These are phyloP conservation scores for Brachymystax lenok DNA, from an alignment of 2,797 vertebrate species.

Conservation along the genomic window DNA sequence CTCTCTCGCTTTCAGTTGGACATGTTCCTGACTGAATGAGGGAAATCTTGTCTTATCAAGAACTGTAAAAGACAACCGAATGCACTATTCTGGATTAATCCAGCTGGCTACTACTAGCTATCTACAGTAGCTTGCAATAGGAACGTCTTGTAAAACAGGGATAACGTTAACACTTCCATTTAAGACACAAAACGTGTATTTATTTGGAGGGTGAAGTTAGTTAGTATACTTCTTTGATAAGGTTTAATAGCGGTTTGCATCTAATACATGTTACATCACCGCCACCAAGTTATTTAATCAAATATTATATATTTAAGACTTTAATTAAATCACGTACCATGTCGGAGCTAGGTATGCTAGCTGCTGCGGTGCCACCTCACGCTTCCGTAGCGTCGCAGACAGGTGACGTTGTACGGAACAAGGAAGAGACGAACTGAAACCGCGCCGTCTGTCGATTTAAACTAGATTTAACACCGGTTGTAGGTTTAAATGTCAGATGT, in stretches of 20 bases:
- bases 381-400: slow-evolving; percentile 68
- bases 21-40: too few species aligned
- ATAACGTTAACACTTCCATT: not conserved
- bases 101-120: not conserved
- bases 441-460: not conserved
- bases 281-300: too few species aligned
- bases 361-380: slow-evolving; percentile 76
- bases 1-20: too few species aligned
- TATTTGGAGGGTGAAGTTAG: not conserved
- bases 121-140: not conserved
- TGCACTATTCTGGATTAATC: not conserved
- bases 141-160: not conserved
- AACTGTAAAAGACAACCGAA: not conserved
- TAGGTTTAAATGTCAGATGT: not conserved
- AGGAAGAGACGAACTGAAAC: not conserved
- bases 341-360: slow-evolving; percentile 37
- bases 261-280: too few species aligned
- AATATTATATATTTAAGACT: not conserved
- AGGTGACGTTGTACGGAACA: not conserved
- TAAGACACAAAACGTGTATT: not conserved
- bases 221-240: not conserved
- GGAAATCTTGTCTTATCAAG: not conserved
- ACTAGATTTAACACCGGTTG: not conserved
- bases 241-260: too few species aligned
- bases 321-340: slow-evolving; percentile 74